Base-by-base conservation (phyloP, 2,888 invertebrate genomes). In the Hermaeophaga mercurialis region DNA sequence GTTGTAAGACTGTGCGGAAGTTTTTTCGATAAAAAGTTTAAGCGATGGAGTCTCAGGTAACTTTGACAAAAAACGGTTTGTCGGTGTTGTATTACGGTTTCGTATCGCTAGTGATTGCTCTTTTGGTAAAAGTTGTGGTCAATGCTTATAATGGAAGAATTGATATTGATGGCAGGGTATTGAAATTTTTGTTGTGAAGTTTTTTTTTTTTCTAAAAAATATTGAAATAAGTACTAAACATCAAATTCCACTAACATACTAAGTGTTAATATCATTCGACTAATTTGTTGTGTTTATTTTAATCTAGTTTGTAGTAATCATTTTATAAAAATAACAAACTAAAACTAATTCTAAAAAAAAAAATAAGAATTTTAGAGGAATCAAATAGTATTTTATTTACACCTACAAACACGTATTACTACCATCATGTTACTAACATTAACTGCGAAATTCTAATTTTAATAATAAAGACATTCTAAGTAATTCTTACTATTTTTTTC, bases 41-140 rank as follows among this genome's bases (percentile, higher is more conserved):
- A 36, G n/a, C 62, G 46, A 74, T 73, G 73, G 76, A 75, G 62
- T 64, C 71, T 65, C 73, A 77, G 76, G 76, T 76, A 76, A 76
- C 75, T 68, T 65, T 71, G 63, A 66, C 64, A 59, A 56, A 68
- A 65, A 68, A 66, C 69, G 71, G 70, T 69, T 69, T 73, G 62
- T 66, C 70, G 62, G 64, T 68, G 69, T 65, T 72, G 68, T 72
- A 73, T 70, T 73, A 69, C 67, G 70, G 69, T 67, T 69, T 70
- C 65, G 71, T 72, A 65, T 71, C 74, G 60, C 66, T 74, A 67
- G 69, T 72, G 68, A 65, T 74, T 65, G 76, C 75, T 64, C 64
- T 73, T 71, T 69, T 72, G 67, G 70, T 75, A 63, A 75, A 73
- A 71, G 68, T 70, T 68, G 62, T 75, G 69, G 71, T 75, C 70